These are phyloP conservation scores for Reticulitermes speratus DNA, from an alignment of 1,140 invertebrate species.

Conservation along the genomic window DNA sequence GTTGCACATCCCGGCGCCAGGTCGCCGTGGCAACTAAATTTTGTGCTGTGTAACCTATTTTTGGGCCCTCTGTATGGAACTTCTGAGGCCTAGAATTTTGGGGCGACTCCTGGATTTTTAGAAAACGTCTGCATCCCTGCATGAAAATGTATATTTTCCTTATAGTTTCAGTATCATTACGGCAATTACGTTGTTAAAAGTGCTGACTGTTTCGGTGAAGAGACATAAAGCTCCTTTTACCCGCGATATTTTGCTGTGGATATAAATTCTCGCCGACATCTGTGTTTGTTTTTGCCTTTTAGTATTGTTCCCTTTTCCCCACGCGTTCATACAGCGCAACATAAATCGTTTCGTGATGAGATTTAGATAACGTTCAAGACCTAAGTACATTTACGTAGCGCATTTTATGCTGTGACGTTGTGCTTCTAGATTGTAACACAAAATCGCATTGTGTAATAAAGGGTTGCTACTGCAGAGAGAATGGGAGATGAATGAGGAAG, in stretches of 20 bases:
- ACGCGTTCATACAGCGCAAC: neutral
- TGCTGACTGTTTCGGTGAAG: too few species aligned
- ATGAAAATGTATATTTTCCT: too few species aligned
- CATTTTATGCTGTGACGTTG: neutral
- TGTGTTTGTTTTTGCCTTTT: neutral
- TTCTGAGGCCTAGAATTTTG: too few species aligned
- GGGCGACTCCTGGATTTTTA: too few species aligned
- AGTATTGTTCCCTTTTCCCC: neutral
- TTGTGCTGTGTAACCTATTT: too few species aligned
- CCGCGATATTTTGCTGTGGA: neutral
- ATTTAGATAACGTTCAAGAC: neutral
- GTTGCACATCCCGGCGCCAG: too few species aligned
- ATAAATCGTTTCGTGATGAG: neutral
- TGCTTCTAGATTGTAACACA: neutral
- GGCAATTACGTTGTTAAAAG: too few species aligned
- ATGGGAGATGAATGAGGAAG: conserved; percentile 5
- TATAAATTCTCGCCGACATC: neutral
- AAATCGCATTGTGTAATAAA: conserved; percentile 12
- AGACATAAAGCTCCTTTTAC: neutral
- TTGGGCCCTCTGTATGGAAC: too few species aligned
- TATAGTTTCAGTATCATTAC: too few species aligned
- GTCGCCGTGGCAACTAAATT: too few species aligned
- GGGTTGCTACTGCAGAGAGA: neutral
- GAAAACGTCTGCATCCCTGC: too few species aligned
- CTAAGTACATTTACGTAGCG: conserved; percentile 1